A percentile compares a stretch with the other conserved stretches of the same genome.
phyloP scores from a whole-genome alignment of 2,797 vertebrate genomes.

The Onychomys torridus region DNA sequence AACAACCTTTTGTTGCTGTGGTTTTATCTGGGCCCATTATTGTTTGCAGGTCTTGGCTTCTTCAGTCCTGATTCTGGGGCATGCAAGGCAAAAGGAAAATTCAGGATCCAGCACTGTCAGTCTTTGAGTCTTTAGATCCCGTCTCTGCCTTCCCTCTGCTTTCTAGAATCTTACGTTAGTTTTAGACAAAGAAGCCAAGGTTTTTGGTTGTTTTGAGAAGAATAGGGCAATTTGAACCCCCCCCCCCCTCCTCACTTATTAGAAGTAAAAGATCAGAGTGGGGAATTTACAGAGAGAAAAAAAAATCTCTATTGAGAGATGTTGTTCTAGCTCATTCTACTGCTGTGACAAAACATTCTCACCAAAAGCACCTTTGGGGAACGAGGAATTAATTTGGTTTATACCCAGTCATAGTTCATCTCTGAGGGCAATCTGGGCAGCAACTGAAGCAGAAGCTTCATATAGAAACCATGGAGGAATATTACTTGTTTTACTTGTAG shows the following conservation, averaged over 20 bases:
- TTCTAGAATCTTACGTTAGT: neutral
- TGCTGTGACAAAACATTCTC: no score
- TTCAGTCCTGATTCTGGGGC: neutral
- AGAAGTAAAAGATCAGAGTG: neutral
- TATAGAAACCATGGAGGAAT: neutral
- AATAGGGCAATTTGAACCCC: neutral
- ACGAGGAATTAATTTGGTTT: neutral
- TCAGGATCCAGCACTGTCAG: neutral
- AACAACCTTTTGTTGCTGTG: neutral
- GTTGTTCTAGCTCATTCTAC: neutral
- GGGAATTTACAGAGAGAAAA: neutral
- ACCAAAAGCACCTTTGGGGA: no score
- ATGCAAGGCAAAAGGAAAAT: neutral
- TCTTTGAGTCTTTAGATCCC: neutral
- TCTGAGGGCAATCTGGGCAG: neutral
- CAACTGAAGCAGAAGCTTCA: neutral
- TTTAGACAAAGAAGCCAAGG: neutral
- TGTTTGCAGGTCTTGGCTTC: neutral
- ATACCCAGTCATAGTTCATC: no score
- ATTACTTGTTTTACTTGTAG: neutral
- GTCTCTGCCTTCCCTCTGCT: neutral
- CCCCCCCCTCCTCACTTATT: neutral
- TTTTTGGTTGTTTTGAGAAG: neutral
- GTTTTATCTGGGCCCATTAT: neutral
- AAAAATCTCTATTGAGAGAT: neutral